Evolutionary conservation across 1,140 invertebrate species (phyloP), one percentile per base, ranked within the genome.

Genomic region (Papilio polyxenes): DNA sequence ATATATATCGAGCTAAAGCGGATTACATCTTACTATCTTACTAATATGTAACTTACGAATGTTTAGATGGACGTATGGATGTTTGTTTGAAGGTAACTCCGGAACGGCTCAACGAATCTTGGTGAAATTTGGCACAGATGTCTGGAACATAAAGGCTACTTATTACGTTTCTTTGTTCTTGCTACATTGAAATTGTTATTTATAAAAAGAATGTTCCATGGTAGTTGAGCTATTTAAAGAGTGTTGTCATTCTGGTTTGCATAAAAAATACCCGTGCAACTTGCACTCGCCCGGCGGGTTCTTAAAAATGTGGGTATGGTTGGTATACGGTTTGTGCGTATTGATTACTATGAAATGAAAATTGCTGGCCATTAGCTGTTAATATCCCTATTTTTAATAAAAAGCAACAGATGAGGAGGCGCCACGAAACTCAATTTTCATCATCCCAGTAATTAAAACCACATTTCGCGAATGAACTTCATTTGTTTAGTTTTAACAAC

Each of bases 171-270:
- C 13, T 56, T 17, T 56, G 2, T 56, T 17, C 13, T 56, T 15
- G 15, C 13, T 17, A 56, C 15, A 17, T 13, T 13, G 13, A 56
- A 56, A 56, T 56, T 56, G 15, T 56, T 56, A 13, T 69, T 37
- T 13, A 37, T 37, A 69, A 65, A 65, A 69, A 72, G 15, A 23
- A 13, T 72, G 37, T 72, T 37, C 65, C 65, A 72, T 40, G 65
- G 65, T 17, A 31, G 23, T 72, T 72, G 59, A 62, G 59, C 65
- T 72, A 72, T 72, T 72, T 72, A 72, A 72, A 72, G 31, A 72
- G 31, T 5, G 65, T 72, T 72, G 65, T 40, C 65, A 72, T 72
- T 72, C 65, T 72, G 65, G 65, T 37, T 11, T 72, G 1, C 13
- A 72, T 59, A 72, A 69, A 31, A 69, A 72, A 40, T 15, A 65